Evolutionary conservation across 2,888 invertebrate genomes (phyloP).

Genomic region (Danaus chrysippus): DNA sequence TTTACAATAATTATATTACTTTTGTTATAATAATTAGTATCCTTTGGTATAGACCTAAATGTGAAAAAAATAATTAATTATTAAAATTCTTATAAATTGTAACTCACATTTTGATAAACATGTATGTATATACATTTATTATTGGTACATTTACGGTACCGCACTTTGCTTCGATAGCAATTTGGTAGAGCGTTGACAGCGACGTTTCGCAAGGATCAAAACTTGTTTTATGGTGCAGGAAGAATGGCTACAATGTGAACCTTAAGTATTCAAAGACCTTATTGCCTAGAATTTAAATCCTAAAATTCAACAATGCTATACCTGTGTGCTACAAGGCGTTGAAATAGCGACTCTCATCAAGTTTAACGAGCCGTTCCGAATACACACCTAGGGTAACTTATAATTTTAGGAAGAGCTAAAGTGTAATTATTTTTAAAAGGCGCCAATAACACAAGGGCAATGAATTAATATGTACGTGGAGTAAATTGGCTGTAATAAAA

Average conservation of each 20-base stretch:
- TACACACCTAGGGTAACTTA: constrained; percentile 53
- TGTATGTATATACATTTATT: constrained; percentile 10
- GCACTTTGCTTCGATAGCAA: constrained; percentile 25
- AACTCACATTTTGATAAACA: constrained; percentile 10
- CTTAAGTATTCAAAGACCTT: constrained; percentile 11
- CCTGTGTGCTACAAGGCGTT: constrained; percentile 36
- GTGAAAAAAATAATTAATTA: neutral
- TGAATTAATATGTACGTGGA: constrained; percentile 54
- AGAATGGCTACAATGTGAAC: constrained; percentile 29
- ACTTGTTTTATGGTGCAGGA: constrained; percentile 47
- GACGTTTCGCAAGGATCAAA: constrained; percentile 34
- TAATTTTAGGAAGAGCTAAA: constrained; percentile 73
- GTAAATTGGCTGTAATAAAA: constrained; percentile 24
- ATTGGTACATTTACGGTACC: constrained; percentile 17
- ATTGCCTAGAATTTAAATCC: constrained; percentile 18
- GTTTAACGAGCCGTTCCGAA: constrained; percentile 75
- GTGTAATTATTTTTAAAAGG: constrained; percentile 72
- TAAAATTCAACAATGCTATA: constrained; percentile 14
- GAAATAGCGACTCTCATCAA: constrained; percentile 62
- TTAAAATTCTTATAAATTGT: neutral
- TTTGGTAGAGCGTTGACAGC: constrained; percentile 28
- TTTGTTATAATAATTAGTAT: too few species aligned
- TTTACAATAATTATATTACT: too few species aligned
- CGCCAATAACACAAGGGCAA: constrained; percentile 67
- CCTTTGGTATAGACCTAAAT: too few species aligned